phyloP scores from a whole-genome alignment of 2,797 vertebrate genomes.

The Siniperca scherzeri region DNA sequence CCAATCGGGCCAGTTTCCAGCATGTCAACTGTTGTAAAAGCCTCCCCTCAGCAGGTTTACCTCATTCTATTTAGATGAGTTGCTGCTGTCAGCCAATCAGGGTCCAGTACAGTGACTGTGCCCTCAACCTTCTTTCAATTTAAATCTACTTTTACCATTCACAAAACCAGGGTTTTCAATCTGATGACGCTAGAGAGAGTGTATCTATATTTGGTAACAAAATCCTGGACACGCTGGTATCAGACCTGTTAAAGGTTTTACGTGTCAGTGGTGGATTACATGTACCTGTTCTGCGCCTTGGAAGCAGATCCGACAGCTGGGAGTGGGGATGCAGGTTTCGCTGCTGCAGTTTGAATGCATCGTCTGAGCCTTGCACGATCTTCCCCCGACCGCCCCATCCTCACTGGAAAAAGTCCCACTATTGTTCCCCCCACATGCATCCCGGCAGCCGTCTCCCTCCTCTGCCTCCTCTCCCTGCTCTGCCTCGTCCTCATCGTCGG shows the following conservation, averaged over 20 bases:
- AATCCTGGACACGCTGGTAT: not conserved
- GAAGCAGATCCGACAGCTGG: conserved; percentile 96
- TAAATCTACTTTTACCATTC: not conserved
- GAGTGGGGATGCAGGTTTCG: conserved; percentile 88
- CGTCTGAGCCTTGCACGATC: conserved; percentile 71
- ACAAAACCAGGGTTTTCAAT: not conserved
- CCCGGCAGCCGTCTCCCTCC: conserved; percentile 27
- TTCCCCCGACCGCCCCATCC: conserved; percentile 64
- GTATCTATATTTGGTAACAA: not conserved
- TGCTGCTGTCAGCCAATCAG: conserved; percentile 46
- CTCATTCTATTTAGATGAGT: conserved; percentile 3
- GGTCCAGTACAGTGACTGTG: not conserved
- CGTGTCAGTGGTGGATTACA: not conserved
- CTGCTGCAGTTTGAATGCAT: conserved; percentile 90
- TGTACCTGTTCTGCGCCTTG: conserved; percentile 93
- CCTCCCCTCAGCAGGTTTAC: conserved; percentile 13
- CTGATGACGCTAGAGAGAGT: not conserved
- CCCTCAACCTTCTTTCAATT: conserved; percentile 17
- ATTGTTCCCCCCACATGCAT: conserved; percentile 41
- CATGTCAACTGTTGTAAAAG: not conserved
- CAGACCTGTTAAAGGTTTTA: not conserved
- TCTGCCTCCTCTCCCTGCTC: not conserved
- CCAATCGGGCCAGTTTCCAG: conserved; percentile 5
- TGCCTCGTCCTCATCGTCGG: conserved; percentile 35
- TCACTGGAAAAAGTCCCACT: conserved; percentile 52